These are phyloP conservation scores for Pantelozetes paolii DNA, from an alignment of 2,888 invertebrate genomes.

Conservation along the genomic window DNA sequence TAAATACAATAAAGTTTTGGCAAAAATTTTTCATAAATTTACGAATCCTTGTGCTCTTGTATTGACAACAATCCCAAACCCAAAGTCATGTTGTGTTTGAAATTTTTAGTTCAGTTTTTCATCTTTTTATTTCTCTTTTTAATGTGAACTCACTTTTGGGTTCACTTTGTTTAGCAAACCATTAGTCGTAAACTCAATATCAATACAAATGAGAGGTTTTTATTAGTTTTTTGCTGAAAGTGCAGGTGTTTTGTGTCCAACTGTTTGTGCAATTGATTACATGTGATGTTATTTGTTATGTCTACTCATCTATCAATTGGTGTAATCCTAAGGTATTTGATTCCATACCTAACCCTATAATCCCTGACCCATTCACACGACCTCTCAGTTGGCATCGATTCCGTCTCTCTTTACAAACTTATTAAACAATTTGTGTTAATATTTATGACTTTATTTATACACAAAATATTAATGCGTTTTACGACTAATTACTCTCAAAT, in stretches of 20 bases:
- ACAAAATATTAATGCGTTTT: too few relatives aligned
- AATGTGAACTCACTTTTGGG: not conserved
- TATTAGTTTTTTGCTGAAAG: not conserved
- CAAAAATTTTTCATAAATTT: not conserved
- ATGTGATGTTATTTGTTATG: not conserved
- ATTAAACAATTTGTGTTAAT: too few relatives aligned
- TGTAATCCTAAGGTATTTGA: too few relatives aligned
- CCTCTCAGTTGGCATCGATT: too few relatives aligned
- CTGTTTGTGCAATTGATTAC: not conserved
- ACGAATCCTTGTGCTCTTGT: not conserved
- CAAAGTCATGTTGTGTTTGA: not conserved
- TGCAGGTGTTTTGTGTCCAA: slow-evolving; percentile 1
- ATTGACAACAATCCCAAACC: not conserved
- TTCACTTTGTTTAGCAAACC: not conserved
- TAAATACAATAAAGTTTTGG: not conserved
- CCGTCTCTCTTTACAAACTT: too few relatives aligned
- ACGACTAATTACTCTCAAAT: too few relatives aligned
- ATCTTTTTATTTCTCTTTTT: too few relatives aligned
- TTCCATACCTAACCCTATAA: too few relatives aligned
- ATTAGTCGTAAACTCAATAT: not conserved
- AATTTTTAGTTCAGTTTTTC: not conserved
- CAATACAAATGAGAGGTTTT: not conserved
- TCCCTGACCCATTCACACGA: too few relatives aligned
- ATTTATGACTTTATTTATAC: too few relatives aligned
- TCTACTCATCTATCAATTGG: too few relatives aligned